Evolutionary conservation across 2,888 invertebrate species (phyloP), one percentile per base, ranked within the genome.

Genomic region (Drosophila borealis): DNA sequence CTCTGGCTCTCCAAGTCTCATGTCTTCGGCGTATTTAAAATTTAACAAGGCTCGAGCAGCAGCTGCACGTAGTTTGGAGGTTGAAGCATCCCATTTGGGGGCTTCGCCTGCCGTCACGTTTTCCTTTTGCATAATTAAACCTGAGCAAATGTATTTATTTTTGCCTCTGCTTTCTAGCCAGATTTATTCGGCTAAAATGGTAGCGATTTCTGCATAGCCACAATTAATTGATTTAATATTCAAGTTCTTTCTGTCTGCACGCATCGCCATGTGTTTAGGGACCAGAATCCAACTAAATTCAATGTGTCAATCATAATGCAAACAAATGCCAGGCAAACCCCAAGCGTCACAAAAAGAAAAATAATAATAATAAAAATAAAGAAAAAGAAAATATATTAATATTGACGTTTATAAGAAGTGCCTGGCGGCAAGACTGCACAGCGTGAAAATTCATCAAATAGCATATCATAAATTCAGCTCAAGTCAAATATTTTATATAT

Each of bases 51-150:
- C 57, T 11, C 49, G n/a, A 14, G n/a, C 3, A 37, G 29, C 59
- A 56, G 34, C 50, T 50, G 63, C 76, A 75, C 75, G 74, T 74
- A 62, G 45, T n/a, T 41, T 9, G 2, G 17, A 11, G 19, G 29
- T 29, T 4, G 10, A 44, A 10, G 11, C 17, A 13, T 29, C 37
- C n/a, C 50, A 42, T 21, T 49, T 39, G 73, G 60, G 56, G 67
- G 11, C 11, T 21, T 19, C 8, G 62, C 42, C 59, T 19, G 41
- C 66, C 50, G 82, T 67, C 89, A 83, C 89, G 89, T 89, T 67
- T 60, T 60, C 62, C 65, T 70, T 70, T 71, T 83, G 89, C 79
- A 88, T 83, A 85, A 83, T 89, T 84, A 79, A 83, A 62, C 53
- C 19, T 48, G 17, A 60, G n/a, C 19, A 66, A 44, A 68, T 68